Conservation (phyloP, 2,888 invertebrate species). For the Conus canariensis region DNA sequence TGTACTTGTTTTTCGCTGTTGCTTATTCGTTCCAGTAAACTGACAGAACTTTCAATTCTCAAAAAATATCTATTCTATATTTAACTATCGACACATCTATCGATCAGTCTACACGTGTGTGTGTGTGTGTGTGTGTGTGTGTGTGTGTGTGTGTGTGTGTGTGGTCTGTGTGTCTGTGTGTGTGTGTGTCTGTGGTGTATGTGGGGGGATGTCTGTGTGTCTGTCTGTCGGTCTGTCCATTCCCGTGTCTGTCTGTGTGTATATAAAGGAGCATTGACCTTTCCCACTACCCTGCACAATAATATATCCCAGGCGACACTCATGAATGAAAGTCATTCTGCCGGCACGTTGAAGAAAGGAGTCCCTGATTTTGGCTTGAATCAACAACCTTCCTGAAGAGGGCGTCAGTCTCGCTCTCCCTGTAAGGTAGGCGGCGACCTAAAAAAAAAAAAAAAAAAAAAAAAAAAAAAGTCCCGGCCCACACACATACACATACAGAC, state of each 20-base stretch:
- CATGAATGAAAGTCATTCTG: neutral
- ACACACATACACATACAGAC: neutral
- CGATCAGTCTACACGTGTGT: neutral
- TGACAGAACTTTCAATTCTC: no score
- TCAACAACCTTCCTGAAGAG: no score
- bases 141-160: slow-evolving; percentile 15
- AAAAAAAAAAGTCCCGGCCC: neutral
- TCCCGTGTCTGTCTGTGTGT: neutral
- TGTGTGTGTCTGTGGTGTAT: neutral
- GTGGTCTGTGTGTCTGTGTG: neutral
- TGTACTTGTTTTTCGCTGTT: no score
- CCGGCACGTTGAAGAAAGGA: no score
- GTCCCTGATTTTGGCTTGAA: no score
- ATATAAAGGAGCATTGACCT: no score
- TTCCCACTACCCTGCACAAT: neutral
- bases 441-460: neutral
- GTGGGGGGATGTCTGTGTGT: neutral
- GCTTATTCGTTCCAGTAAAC: no score
- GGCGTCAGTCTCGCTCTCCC: no score
- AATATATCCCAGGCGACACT: no score
- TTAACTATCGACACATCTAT: no score
- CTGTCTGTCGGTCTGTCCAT: neutral
- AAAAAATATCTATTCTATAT: no score
- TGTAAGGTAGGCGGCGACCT: no score
- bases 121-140: slow-evolving; percentile 10